These are phyloP conservation scores for Cheilosia urbana DNA, from an alignment of 2,888 invertebrate species.

Conservation along the genomic window DNA sequence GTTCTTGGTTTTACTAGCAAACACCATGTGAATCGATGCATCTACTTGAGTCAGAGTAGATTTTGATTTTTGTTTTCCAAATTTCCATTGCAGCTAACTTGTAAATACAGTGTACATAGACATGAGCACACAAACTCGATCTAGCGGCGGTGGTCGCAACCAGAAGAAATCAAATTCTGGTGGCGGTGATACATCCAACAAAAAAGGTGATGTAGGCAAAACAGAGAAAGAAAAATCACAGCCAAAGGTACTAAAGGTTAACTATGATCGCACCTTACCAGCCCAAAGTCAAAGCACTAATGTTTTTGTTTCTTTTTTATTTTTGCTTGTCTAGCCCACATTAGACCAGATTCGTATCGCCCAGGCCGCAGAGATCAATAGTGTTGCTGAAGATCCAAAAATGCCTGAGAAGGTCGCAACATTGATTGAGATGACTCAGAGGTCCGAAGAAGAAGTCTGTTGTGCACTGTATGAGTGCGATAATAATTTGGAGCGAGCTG, in stretches of 20 bases:
- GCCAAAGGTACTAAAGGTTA: conserved; percentile 83
- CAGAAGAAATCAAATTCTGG: conserved; percentile 83
- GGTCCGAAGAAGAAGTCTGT: conserved; percentile 95
- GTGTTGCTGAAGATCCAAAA: conserved; percentile 87
- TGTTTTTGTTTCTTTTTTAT: conserved; percentile 16
- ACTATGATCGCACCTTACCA: conserved; percentile 3
- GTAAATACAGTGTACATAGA: conserved; percentile 84
- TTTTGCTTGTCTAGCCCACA: conserved; percentile 86
- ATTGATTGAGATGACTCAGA: conserved; percentile 95
- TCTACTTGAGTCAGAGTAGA: neutral
- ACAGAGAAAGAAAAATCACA: conserved; percentile 86
- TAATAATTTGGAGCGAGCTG: conserved; percentile 91
- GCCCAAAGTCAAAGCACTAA: conserved; percentile 6
- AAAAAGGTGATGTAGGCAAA: conserved; percentile 86
- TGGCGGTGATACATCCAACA: conserved; percentile 83
- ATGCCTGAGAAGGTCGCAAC: conserved; percentile 90
- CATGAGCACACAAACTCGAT: conserved; percentile 84
- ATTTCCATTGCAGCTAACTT: conserved; percentile 81
- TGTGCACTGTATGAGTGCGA: conserved; percentile 97
- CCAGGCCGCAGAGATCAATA: conserved; percentile 89
- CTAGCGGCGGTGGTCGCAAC: conserved; percentile 82
- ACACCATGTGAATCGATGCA: neutral
- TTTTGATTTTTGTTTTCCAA: neutral
- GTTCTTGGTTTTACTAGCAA: neutral
- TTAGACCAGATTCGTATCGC: conserved; percentile 94